Base-by-base conservation (phyloP, 1,140 invertebrate species). In the Drosophila bocki region DNA sequence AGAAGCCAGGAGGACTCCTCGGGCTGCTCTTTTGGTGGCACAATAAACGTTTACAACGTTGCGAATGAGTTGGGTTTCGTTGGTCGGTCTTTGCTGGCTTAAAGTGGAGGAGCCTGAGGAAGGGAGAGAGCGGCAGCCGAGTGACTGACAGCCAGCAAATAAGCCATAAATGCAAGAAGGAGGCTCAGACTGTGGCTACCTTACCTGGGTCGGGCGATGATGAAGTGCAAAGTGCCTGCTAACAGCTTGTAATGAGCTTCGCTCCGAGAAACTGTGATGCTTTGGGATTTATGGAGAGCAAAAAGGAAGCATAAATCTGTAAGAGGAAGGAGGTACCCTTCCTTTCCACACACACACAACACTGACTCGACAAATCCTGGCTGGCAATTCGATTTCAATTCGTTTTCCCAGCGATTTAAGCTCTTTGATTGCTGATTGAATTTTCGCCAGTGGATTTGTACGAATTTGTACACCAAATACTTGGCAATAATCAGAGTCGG, bases 201-300 rank as follows among this genome's bases (percentile, higher is more conserved):
- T 54, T 9, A 54, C 37, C 67, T 53, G 19, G 7, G 13, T 7
- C 7, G 47, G 47, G 47, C 35, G 64, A 75, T 88, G 85, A 88
- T 90, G 85, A 76, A 82, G 82, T 88, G 85, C 75, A 91, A 90
- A 90, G 61, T 91, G 86, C 69, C 68, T 70, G 82, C 86, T 90
- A 90, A 90, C 86, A 91, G 75, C 86, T 85, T 85, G 86, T 90
- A 91, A 90, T 85, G 82, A 90, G 75, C 75, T 65, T 57, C 39
- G 13, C 71, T 65, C 48, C 17, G 9, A 54, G 80, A 85, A 82
- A 61, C 33, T 51, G 70, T 45, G 82, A 74, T 53, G 60, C 44
- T n/a, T 39, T 6, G 51, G 51, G 19, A 64, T 70, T 82, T 78
- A 75, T 78, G 78, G 58, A 26, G 59, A 59, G 35, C n/a, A 15